Percentiles rank a stretch among this genome's conserved stretches.
Evolutionary conservation across 1,140 invertebrate genomes (phyloP).

Genomic region (Eriocheir sinensis): DNA sequence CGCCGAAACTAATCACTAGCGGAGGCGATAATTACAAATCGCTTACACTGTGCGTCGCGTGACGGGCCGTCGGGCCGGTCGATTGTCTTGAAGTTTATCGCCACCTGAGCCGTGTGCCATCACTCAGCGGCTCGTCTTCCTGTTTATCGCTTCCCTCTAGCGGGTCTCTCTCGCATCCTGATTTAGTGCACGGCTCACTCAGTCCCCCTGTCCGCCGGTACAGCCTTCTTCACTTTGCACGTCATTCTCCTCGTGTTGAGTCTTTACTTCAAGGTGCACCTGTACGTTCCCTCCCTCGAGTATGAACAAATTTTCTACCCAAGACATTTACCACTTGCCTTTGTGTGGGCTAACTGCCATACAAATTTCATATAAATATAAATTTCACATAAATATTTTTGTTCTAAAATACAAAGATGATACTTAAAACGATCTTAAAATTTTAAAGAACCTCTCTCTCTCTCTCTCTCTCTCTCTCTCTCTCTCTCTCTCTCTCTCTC

Average conservation of each 20-base stretch:
- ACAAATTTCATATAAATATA: too few relatives aligned
- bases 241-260: neutral
- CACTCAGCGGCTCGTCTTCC: neutral
- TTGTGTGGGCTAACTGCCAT: too few relatives aligned
- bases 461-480: neutral
- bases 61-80: neutral
- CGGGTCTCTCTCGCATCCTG: neutral
- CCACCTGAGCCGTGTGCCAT: neutral
- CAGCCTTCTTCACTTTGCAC: neutral
- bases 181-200: neutral
- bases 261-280: neutral
- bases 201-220: neutral
- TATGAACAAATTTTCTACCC: too few relatives aligned
- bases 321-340: too few relatives aligned
- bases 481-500: neutral
- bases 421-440: too few relatives aligned
- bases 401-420: too few relatives aligned
- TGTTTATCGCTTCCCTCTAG: constrained; percentile 2
- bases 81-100: constrained; percentile 15
- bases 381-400: too few relatives aligned
- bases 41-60: neutral
- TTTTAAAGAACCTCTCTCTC: too few relatives aligned
- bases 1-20: neutral
- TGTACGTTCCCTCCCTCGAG: neutral
- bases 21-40: constrained; percentile 24